Percentiles rank a stretch among this genome's conserved stretches.
Evolutionary conservation across 92 coral and sea anemone species (phyloP).

Genomic region (Siderastrea siderea): DNA sequence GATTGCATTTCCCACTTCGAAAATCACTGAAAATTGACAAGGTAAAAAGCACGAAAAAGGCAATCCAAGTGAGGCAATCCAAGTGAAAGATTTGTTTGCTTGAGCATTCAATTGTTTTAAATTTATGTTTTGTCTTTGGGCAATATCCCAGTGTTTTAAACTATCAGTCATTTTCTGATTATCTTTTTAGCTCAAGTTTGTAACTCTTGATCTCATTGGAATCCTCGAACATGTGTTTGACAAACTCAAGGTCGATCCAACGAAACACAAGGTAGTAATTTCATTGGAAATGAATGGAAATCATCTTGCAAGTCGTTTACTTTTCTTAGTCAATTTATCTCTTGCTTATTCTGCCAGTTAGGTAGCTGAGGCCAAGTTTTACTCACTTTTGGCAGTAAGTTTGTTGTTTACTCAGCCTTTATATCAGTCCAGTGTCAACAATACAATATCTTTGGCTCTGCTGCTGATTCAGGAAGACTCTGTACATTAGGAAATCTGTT

Average conservation of each 20-base stretch:
- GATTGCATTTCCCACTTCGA: slow-evolving; percentile 83
- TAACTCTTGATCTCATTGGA: slow-evolving; percentile 83
- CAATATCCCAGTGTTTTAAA: no score
- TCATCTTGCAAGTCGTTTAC: no score
- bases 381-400: no score
- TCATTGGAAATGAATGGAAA: neutral
- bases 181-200: slow-evolving; percentile 76
- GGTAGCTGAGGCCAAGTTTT: no score
- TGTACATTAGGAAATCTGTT: neutral
- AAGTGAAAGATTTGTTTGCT: no score
- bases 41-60: slow-evolving; percentile 49
- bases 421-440: no score
- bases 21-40: slow-evolving; percentile 91
- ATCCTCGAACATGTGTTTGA: slow-evolving; percentile 82
- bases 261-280: slow-evolving; percentile 83
- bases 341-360: no score
- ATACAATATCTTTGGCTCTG: neutral
- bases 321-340: no score
- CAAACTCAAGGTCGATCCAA: slow-evolving; percentile 85
- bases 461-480: neutral
- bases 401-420: neutral
- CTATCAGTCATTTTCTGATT: no score
- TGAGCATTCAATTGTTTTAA: no score
- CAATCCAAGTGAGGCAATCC: no score
- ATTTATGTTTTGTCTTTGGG: no score